Conservation (phyloP, 37 sponge, comb jelly and placozoan genomes). For the Bolinopsis microptera region DNA sequence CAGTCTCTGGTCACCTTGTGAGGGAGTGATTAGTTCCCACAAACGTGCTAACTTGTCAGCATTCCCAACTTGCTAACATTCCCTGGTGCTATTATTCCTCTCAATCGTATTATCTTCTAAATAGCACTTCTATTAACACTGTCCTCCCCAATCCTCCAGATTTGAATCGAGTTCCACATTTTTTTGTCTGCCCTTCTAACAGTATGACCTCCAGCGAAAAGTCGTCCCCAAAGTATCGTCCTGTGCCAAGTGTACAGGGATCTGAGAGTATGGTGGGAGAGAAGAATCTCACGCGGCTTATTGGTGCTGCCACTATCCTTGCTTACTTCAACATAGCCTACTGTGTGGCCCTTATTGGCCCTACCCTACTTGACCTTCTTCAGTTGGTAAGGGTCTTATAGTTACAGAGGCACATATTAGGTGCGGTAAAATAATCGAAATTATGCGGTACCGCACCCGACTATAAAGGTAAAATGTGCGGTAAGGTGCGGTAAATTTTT, state of each 20-base stretch:
- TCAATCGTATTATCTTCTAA: not conserved
- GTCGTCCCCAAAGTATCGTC: not conserved
- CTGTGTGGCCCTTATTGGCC: constrained; percentile 5
- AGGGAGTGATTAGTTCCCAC: not conserved
- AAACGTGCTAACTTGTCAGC: not conserved
- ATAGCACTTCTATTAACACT: not conserved
- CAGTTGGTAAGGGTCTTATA: not conserved
- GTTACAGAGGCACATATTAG: no score
- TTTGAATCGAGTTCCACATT: not conserved
- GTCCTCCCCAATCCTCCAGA: not conserved
- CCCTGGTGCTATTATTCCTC: not conserved
- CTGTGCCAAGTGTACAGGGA: not conserved
- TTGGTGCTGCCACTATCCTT: not conserved
- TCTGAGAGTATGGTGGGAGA: not conserved
- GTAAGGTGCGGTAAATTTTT: no score
- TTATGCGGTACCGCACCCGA: no score
- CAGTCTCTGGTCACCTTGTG: not conserved
- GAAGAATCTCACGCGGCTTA: not conserved
- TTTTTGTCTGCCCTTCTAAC: not conserved
- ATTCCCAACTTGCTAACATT: no score
- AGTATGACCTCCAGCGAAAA: not conserved
- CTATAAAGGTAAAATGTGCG: no score
- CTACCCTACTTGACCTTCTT: constrained; percentile 3
- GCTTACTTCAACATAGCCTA: not conserved
- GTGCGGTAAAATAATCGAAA: no score